These are phyloP conservation scores for Urocitellus parryii DNA, from an alignment of 2,113 vertebrate species.

Conservation along the genomic window DNA sequence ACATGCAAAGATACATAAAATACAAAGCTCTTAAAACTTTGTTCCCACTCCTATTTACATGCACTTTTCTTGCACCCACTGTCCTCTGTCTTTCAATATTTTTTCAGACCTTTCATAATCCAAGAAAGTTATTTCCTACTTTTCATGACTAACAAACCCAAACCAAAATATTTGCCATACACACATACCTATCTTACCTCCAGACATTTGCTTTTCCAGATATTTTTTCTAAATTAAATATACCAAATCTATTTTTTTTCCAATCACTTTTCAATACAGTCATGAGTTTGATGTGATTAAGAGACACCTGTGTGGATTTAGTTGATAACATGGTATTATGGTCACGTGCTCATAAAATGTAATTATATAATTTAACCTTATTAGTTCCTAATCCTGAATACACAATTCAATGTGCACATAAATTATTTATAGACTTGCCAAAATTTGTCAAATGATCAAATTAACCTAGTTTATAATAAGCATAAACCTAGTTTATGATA, in stretches of 20 bases:
- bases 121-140: not conserved
- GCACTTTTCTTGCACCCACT: not conserved
- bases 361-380: not conserved
- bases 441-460: not conserved
- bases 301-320: too few relatives aligned
- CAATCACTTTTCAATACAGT: not conserved
- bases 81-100: not conserved
- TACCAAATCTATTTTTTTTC: not conserved
- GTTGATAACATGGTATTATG: not conserved
- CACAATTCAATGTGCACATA: not conserved
- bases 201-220: not conserved
- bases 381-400: not conserved
- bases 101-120: not conserved
- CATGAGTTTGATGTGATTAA: fast-evolving
- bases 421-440: not conserved
- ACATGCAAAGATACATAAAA: not conserved
- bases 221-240: not conserved
- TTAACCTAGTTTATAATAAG: not conserved
- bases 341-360: too few relatives aligned
- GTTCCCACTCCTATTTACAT: not conserved
- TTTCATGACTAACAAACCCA: not conserved
- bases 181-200: fast-evolving
- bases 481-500: not conserved
- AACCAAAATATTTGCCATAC: too few relatives aligned
- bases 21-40: not conserved